These are phyloP conservation scores for Macrophya annulata DNA, from an alignment of 2,888 invertebrate genomes.

Conservation along the genomic window DNA sequence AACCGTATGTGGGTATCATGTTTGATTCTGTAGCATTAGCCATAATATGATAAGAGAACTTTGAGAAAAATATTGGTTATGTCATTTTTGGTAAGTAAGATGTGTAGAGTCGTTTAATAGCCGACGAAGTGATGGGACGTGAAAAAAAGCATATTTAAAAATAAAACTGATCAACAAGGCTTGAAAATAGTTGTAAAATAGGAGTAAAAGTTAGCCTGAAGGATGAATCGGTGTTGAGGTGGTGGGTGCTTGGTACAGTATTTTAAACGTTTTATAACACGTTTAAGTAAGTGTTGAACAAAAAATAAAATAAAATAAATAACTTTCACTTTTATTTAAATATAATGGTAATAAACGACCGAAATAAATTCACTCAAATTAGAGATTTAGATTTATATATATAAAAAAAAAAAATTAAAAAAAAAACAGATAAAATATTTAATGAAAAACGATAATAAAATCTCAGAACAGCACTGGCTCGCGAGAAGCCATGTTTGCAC, in stretches of 20 bases:
- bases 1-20: slow-evolving; percentile 52
- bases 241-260: neutral
- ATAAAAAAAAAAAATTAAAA: slow-evolving; percentile 21
- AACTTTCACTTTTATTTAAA: slow-evolving; percentile 26
- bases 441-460: neutral
- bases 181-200: slow-evolving; percentile 21
- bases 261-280: neutral
- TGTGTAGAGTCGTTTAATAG: slow-evolving; percentile 23
- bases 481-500: slow-evolving; percentile 74
- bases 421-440: slow-evolving; percentile 33
- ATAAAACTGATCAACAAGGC: slow-evolving; percentile 40
- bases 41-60: slow-evolving; percentile 20
- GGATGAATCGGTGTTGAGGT: neutral
- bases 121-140: neutral
- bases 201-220: slow-evolving; percentile 20
- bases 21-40: slow-evolving; percentile 55
- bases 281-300: neutral
- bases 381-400: neutral
- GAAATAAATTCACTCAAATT: neutral
- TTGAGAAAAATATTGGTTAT: slow-evolving; percentile 33
- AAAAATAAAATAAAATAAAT: neutral
- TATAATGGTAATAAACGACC: neutral
- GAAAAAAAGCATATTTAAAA: slow-evolving; percentile 37
- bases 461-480: slow-evolving; percentile 14
- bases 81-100: slow-evolving; percentile 37